A percentile compares a stretch with the other conserved stretches of the same genome.
Conservation (phyloP, 2,113 vertebrate species). For the Dasypus novemcinctus region DNA sequence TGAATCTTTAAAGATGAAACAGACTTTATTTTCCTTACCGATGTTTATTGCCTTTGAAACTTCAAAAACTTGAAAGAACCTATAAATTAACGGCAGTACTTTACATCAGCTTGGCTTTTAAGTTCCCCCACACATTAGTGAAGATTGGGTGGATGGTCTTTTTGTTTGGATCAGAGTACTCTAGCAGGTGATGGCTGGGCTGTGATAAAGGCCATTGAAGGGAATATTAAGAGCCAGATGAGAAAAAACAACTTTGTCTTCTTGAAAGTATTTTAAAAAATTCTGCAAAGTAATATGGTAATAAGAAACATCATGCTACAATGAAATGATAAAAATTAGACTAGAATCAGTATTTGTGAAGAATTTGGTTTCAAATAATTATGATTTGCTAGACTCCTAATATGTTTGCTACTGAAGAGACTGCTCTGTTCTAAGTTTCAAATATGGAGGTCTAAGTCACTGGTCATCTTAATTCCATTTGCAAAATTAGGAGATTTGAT, state of each 20-base stretch:
- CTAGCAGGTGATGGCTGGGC: background rate
- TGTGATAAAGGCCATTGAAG: background rate
- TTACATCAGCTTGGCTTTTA: background rate
- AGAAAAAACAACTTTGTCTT: conserved; percentile 1
- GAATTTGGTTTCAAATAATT: background rate
- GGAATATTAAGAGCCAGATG: background rate
- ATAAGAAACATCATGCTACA: background rate
- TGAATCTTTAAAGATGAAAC: background rate
- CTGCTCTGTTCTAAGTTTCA: background rate
- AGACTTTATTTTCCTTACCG: background rate
- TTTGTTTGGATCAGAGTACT: background rate
- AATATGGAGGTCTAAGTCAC: background rate
- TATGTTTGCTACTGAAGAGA: background rate
- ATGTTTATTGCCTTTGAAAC: conserved; percentile 13
- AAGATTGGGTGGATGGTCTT: background rate
- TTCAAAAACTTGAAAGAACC: background rate
- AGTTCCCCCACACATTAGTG: background rate
- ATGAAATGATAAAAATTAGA: background rate
- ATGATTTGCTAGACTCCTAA: background rate
- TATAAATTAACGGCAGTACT: conserved; percentile 13
- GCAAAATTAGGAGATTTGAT: background rate
- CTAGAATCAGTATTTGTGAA: background rate
- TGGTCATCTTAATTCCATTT: background rate
- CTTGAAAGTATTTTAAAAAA: background rate
- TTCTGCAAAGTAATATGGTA: background rate